phyloP scores from a whole-genome alignment of 1,140 invertebrate genomes.

The Hormaphis cornu region DNA sequence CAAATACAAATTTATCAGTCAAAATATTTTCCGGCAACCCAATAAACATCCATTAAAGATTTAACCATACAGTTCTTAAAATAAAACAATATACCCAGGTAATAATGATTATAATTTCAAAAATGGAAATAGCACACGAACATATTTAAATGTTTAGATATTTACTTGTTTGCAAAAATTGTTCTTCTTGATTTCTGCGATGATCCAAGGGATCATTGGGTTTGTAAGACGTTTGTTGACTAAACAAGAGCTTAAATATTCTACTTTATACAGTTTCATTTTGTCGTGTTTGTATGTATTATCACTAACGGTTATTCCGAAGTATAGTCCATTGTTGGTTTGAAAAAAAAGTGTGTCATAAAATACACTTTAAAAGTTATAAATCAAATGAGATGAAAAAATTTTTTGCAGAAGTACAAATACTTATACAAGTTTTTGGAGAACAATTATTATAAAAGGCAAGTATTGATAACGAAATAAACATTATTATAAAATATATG shows the following conservation, averaged over 20 bases:
- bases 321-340: neutral
- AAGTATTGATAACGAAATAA: too few species aligned
- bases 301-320: neutral
- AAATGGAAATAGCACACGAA: too few species aligned
- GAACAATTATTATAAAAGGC: too few species aligned
- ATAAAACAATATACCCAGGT: too few species aligned
- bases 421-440: too few species aligned
- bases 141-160: too few species aligned
- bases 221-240: constrained; percentile 63
- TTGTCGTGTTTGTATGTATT: constrained; percentile 1
- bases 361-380: neutral
- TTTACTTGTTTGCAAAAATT: constrained; percentile 48
- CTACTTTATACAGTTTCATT: constrained; percentile 43
- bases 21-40: too few species aligned
- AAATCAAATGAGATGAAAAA: neutral
- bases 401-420: neutral
- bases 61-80: too few species aligned
- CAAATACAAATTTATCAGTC: neutral
- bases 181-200: constrained; percentile 52
- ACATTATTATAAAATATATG: too few species aligned
- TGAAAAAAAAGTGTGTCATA: neutral
- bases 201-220: constrained; percentile 67
- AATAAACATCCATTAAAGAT: too few species aligned
- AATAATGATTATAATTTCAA: too few species aligned
- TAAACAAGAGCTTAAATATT: constrained; percentile 60